Evolutionary conservation across 2,888 invertebrate species (phyloP).

Genomic region (Priocnemis perturbator): DNA sequence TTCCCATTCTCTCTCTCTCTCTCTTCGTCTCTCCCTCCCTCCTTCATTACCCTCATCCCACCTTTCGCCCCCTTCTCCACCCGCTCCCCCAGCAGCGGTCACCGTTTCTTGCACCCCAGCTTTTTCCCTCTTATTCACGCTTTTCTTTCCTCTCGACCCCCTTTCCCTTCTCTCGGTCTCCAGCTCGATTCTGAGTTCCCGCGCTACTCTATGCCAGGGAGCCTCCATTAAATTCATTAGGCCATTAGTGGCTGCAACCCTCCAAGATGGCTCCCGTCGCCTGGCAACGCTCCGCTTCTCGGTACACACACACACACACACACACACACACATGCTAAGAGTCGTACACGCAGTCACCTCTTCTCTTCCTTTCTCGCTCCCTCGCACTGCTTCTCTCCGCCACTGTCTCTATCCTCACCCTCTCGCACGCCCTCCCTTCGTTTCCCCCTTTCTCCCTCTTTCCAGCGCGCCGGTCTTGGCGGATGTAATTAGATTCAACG

Average conservation of each 20-base stretch:
- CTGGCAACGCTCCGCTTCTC: constrained; percentile 69
- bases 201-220: constrained; percentile 66
- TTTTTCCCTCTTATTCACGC: constrained; percentile 35
- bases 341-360: constrained; percentile 21
- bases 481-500: constrained; percentile 75
- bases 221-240: constrained; percentile 76
- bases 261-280: constrained; percentile 76
- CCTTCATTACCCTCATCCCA: background rate
- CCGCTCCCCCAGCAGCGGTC: background rate
- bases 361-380: constrained; percentile 18
- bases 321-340: too few relatives aligned
- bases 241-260: constrained; percentile 76
- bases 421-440: constrained; percentile 4
- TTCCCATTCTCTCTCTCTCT: constrained; percentile 10
- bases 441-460: constrained; percentile 26
- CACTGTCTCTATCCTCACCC: constrained; percentile 28
- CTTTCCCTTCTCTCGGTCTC: constrained; percentile 39
- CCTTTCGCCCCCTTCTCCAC: background rate
- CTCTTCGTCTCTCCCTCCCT: constrained; percentile 5
- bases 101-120: constrained; percentile 4
- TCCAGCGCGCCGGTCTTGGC: constrained; percentile 65
- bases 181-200: constrained; percentile 50
- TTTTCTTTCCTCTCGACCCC: constrained; percentile 14
- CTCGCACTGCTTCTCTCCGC: constrained; percentile 18
- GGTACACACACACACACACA: constrained; percentile 8